Base-by-base conservation (phyloP, 2,888 invertebrate species). In the Choristoneura rosaceana region DNA sequence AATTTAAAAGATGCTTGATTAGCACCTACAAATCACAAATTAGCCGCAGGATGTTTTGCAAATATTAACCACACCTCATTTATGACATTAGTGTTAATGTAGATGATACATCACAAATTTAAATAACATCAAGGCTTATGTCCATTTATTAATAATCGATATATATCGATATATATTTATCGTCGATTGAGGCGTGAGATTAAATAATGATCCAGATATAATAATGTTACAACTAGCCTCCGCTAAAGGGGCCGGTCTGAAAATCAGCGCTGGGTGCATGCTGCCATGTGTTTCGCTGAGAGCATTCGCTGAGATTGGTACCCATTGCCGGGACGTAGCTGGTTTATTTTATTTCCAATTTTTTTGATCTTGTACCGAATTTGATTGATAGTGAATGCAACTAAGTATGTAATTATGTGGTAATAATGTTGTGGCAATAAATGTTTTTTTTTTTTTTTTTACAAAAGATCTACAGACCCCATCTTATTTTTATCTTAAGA, bases 91-190 rank as follows among this genome's bases (percentile, higher is more conserved):
- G 17, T 58, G 17, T 17, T 60, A 41, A 50, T 10, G 14, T 38
- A 15, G 9, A 38, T 70, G 70, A 71, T 60, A 50, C 34, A 55
- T 71, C 59, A 55, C 14, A 17, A 14, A 47, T 47, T 67, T 59
- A 45, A 62, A 62, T 52, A 69, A 41, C 43, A 38, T 70, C 58
- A 70, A 70, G 55, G 63, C 12, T 55, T 4, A 17, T 41, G 38
- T 41, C 15, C 25, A 17, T 65, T 41, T 12, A 45, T 5, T 65
- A n/a, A 17, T 43, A 52, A 52, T 52, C 9, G 50, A 64, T 64
- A 38, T 33, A 62, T 43, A n/a, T n/a, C n/a, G n/a, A n/a, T n/a
- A n/a, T 43, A 15, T 52, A 17, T 52, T 52, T 15, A 15, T 50
- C 7, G 4, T 17, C 52, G 25, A 25, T 17, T 55, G 3, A 55